Evolutionary conservation across 2,888 invertebrate species (phyloP).

Genomic region (Lepidonotus clava): DNA sequence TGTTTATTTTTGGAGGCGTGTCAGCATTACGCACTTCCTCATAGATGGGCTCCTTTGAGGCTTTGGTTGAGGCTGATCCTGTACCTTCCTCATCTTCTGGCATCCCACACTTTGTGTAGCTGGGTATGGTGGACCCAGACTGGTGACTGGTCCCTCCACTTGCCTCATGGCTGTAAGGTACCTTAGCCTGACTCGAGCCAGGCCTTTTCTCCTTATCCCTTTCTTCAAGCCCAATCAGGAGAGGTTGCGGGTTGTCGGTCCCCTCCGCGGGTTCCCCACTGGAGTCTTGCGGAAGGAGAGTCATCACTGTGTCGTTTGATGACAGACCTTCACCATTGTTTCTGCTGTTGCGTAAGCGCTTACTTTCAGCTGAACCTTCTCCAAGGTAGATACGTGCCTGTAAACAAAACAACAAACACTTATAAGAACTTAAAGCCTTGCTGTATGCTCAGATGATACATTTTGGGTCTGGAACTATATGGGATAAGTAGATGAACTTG

Average conservation of each 20-base stretch:
- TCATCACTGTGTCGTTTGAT: neutral
- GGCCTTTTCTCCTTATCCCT: neutral
- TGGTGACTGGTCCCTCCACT: neutral
- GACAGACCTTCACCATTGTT: neutral
- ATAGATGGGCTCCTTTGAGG: conserved; percentile 15
- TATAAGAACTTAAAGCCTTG: no score
- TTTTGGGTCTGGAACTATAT: no score
- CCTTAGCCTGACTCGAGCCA: neutral
- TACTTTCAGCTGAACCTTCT: neutral
- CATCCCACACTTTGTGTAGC: conserved; percentile 15
- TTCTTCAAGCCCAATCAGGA: no score
- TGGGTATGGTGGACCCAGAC: neutral
- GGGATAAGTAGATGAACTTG: no score
- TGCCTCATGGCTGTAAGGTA: neutral
- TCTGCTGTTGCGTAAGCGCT: no score
- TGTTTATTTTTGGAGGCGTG: no score
- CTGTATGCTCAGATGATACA: no score
- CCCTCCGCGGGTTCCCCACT: neutral
- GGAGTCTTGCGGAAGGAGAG: neutral
- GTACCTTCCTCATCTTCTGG: neutral
- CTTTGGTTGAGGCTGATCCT: no score
- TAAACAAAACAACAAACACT: neutral
- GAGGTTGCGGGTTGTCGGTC: no score
- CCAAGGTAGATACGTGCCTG: conserved; percentile 16
- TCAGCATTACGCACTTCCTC: no score